A percentile compares a stretch with the other conserved stretches of the same genome.
Evolutionary conservation across 1,140 invertebrate species (phyloP).

Genomic region (Drosophila serrata): DNA sequence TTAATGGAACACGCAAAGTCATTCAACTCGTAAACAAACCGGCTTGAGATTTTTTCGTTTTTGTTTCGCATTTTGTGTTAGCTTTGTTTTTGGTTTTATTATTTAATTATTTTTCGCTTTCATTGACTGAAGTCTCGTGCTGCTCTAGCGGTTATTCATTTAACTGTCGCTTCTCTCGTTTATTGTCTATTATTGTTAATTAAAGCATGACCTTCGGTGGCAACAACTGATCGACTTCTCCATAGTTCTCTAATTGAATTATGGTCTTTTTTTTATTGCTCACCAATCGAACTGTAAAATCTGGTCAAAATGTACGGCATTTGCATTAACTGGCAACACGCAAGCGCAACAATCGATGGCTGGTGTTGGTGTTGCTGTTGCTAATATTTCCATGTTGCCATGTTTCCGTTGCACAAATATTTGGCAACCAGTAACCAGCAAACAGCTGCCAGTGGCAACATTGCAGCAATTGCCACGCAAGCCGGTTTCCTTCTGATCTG

Average conservation of each 20-base stretch:
- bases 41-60: slow-evolving; percentile 36
- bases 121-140: slow-evolving; percentile 37
- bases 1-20: slow-evolving; percentile 50
- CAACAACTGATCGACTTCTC: slow-evolving; percentile 17
- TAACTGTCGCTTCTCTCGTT: slow-evolving; percentile 21
- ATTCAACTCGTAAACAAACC: slow-evolving; percentile 55
- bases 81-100: slow-evolving; percentile 35
- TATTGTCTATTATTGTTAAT: slow-evolving; percentile 30
- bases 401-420: slow-evolving; percentile 58
- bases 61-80: slow-evolving; percentile 18
- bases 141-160: slow-evolving; percentile 18
- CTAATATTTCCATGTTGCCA: slow-evolving; percentile 28
- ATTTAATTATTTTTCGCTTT: slow-evolving; percentile 32
- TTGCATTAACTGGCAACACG: slow-evolving; percentile 31
- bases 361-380: slow-evolving; percentile 29
- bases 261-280: background rate
- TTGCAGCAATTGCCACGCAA: slow-evolving; percentile 41
- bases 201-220: slow-evolving; percentile 19
- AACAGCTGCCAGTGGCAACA: slow-evolving; percentile 38
- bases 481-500: slow-evolving; percentile 42
- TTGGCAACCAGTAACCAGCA: slow-evolving; percentile 41
- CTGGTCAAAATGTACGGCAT: slow-evolving; percentile 11
- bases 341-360: slow-evolving; percentile 32
- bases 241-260: slow-evolving; percentile 38
- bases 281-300: slow-evolving; percentile 24